Evolutionary conservation across 2,797 vertebrate genomes (phyloP), one percentile per base, ranked within the genome.

Genomic region (Crossoptilon crossoptilon): DNA sequence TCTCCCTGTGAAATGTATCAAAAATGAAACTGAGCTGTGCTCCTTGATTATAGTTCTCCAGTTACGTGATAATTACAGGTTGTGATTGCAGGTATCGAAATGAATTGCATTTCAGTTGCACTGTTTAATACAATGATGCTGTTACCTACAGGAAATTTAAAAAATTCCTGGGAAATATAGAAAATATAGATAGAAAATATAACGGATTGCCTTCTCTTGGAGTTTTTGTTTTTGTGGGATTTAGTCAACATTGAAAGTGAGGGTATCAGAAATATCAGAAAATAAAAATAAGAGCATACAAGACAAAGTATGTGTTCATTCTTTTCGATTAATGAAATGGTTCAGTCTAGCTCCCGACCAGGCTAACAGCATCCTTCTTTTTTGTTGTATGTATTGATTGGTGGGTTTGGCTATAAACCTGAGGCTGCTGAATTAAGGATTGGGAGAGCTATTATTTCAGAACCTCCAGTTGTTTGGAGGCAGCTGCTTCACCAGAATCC

Each of bases 71-170:
- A 93, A 92, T 92, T 93, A 29, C 62, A 87, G 44, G 70, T 91
- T 95, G 48, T 55, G 19, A 86, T 95, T 91, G 26, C 67, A 76
- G 73, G 67, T 92, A 84, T 82, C 67, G 70, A 67, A 93, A 95
- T 87, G 81, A 91, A 93, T 92, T 88, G 24, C 48, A n/a, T 81
- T 90, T 84, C 68, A 67, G 68, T 91, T 90, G 44, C 35, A 56
- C 35, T 75, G 69, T 85, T 94, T 81, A 55, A 29, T 60, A 46
- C 64, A 78, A 41, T 0, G 7, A 64, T 55, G 60, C 49, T 66
- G 35, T 67, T 96, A 46, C 88, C 93, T 94, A 73, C 18, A 35
- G n/a, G 53, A 73, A 46, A 68, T 14, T 24, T 44, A 73, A 35
- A 68, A 68, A 88, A 73, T 18, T 11, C 21, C 83, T 84, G 77